Percentiles rank a stretch among this genome's conserved stretches.
These are phyloP conservation scores for Atrina japonica DNA, from an alignment of 2,888 invertebrate genomes.

Conservation along the genomic window DNA sequence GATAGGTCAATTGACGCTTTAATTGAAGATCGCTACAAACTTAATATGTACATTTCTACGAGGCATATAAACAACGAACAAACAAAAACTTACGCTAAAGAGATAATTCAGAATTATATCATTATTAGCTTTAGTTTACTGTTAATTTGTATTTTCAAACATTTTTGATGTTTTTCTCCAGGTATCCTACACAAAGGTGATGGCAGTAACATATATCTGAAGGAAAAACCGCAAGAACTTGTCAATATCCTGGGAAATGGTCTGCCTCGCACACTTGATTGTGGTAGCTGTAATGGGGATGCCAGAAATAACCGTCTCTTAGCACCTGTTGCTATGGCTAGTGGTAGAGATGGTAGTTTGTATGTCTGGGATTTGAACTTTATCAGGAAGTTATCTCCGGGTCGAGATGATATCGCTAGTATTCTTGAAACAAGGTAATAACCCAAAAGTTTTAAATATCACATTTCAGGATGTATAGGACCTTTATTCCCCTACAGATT, in stretches of 20 bases:
- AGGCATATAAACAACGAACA: too few relatives aligned
- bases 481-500: too few relatives aligned
- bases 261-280: conserved; percentile 89
- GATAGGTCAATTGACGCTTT: too few relatives aligned
- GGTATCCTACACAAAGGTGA: conserved; percentile 98
- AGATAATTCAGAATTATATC: too few relatives aligned
- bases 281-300: conserved; percentile 88
- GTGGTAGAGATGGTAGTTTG: conserved; percentile 97
- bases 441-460: not conserved
- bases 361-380: conserved; percentile 98
- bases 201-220: conserved; percentile 96
- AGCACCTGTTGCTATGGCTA: conserved; percentile 96
- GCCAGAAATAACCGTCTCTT: conserved; percentile 86
- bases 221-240: conserved; percentile 92
- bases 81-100: too few relatives aligned
- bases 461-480: too few relatives aligned
- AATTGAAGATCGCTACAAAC: too few relatives aligned
- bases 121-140: too few relatives aligned
- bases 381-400: conserved; percentile 77
- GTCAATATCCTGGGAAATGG: conserved; percentile 84
- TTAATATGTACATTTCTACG: too few relatives aligned
- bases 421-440: conserved; percentile 77
- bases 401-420: conserved; percentile 84
- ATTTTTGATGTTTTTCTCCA: conserved; percentile 78
- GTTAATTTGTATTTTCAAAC: too few relatives aligned